Conservation (phyloP, 1,140 invertebrate genomes). For the Hyphantria cunea region DNA sequence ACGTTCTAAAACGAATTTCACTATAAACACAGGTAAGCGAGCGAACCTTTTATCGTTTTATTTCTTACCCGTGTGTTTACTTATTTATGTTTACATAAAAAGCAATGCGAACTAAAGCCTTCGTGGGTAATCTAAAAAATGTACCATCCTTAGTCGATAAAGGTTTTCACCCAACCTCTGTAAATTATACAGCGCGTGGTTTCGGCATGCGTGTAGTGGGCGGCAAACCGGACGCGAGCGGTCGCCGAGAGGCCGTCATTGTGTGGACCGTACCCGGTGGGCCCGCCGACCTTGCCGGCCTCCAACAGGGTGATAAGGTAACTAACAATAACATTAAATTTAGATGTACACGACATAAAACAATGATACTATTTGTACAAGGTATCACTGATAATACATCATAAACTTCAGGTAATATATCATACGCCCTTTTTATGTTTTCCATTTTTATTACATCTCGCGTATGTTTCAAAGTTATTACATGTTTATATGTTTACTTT, state of each 20-base stretch:
- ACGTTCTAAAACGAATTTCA: no score
- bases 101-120: neutral
- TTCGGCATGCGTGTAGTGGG: conserved; percentile 97
- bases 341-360: conserved; percentile 4
- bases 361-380: neutral
- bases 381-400: no score
- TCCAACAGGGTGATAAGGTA: conserved; percentile 94
- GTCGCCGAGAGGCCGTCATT: conserved; percentile 93
- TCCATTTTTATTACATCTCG: no score
- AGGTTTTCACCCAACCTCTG: conserved; percentile 1
- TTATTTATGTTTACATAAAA: neutral
- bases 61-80: no score
- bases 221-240: conserved; percentile 91
- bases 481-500: no score
- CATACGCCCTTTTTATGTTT: no score
- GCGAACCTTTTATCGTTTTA: no score
- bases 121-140: conserved; percentile 5
- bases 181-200: conserved; percentile 86
- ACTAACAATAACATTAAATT: neutral
- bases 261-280: conserved; percentile 95
- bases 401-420: no score
- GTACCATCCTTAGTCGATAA: neutral
- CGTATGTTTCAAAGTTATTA: no score
- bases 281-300: conserved; percentile 92
- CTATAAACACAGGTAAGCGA: no score